These are phyloP conservation scores for Ranitomeya variabilis DNA, from an alignment of 2,113 vertebrate species.

Conservation along the genomic window DNA sequence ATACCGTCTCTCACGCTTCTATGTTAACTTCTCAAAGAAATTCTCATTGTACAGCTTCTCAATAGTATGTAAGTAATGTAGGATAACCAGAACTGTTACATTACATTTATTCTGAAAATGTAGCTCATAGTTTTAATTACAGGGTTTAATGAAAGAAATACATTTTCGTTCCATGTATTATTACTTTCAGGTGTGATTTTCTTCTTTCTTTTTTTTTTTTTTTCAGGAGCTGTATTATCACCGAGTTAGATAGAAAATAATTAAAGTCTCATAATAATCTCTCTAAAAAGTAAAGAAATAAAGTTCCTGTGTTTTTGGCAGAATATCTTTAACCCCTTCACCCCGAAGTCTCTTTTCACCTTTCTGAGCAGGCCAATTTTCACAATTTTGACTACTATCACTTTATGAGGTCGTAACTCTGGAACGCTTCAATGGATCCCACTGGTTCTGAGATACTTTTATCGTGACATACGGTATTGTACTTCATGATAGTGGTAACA, in stretches of 20 bases:
- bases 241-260: background rate
- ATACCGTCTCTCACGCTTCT: conserved; percentile 42
- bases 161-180: background rate
- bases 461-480: no score
- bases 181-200: background rate
- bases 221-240: background rate
- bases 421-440: no score
- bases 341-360: no score
- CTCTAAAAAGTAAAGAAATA: no score
- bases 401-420: no score
- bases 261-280: background rate
- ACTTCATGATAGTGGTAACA: no score
- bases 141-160: conserved; percentile 15
- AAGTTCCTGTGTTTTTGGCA: no score
- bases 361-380: no score
- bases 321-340: no score
- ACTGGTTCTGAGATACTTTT: no score
- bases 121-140: background rate
- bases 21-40: conserved; percentile 46
- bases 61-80: conserved; percentile 15
- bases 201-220: background rate
- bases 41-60: conserved; percentile 27
- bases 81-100: background rate
- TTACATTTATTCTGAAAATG: conserved; percentile 17
- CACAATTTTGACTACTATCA: no score